Base-by-base conservation (phyloP, 2,888 invertebrate species). In the Dryocosmus kuriphilus region DNA sequence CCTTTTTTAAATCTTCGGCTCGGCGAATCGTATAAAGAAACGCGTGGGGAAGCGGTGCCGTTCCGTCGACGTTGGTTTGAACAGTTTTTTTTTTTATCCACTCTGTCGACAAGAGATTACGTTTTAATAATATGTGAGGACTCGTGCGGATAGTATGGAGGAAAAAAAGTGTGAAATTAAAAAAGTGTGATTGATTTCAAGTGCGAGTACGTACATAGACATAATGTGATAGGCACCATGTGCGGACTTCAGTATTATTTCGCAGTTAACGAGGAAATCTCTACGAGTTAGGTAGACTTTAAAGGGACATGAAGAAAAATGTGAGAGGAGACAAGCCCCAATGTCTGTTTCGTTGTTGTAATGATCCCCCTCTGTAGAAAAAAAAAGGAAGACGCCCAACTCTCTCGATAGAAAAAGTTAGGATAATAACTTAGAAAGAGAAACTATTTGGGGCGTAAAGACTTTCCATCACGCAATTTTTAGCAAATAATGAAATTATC, bases 221-320 rank as follows among this genome's bases (percentile, higher is more conserved):
- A 89, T 89, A 88, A 90, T 91, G 91, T 91, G 91, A 91, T 91
- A 91, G 90, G 91, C 91, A 91, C 91, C 89, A 90, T 87, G 91
- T 91, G 91, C 91, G 88, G 89, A 90, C 89, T 91, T 90, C 91
- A 91, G 91, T 91, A 91, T 91, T 91, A 91, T 90, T 91, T 91
- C 91, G 86, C 90, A 89, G 88, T 88, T 87, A 86, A 89, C 81
- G 80, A 85, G 81, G 67, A 77, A 82, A 80, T 77, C 76, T 78
- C 79, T 78, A 78, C 61, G 76, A 83, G 86, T 86, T 87, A 87
- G 87, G 84, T 89, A 88, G 85, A 84, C 79, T 82, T 84, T 85
- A 85, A 83, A 77, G 67, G 57, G 63, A 30, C 63, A 77, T 73
- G 75, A 75, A 60, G 55, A 77, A 76, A 61, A 75, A 71, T 77